Evolutionary conservation across 2,797 vertebrate species (phyloP), one percentile per base, ranked within the genome.

Genomic region (Pygocentrus nattereri): DNA sequence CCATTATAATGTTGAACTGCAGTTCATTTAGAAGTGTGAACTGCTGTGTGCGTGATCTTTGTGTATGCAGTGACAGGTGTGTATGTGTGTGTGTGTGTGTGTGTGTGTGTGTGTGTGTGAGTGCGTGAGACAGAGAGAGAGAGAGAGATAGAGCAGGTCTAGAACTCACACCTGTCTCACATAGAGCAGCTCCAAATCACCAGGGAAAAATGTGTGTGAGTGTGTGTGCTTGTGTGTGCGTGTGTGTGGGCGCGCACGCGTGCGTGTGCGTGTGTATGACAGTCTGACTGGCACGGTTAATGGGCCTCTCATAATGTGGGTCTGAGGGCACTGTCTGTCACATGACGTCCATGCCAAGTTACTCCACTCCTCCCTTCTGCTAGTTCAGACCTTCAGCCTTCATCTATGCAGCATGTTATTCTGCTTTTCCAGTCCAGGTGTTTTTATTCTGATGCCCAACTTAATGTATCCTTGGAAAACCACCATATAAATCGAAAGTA

Each of bases 271-370:
- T 76, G 65, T 70, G 44, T 82, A 64, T 84, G 86, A 85, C 76
- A 85, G 56, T 83, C 85, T 95, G 95, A 95, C 90, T 95, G 94
- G 87, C 94, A 93, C 88, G 91, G 86, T 89, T 89, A 90, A 93
- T 89, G 85, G 88, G 88, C 91, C 93, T 91, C 92, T 94, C 91
- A 91, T 92, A 92, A 93, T 93, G 92, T 92, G 91, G 94, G 93
- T 94, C 92, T 92, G 92, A 92, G 92, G 93, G 89, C 88, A 90
- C 90, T 94, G 87, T 93, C 92, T 94, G 90, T 94, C 92, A 92
- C 93, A 90, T 89, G 92, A 92, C 91, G 90, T 93, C 94, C 95
- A 91, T 90, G 92, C 93, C 80, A 91, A 93, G 92, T 94, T 94
- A 92, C 89, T 89, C 91, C 92, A 91, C 90, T 90, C 93, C 90